Evolutionary conservation across 2,888 invertebrate species (phyloP).

Genomic region (Alloscopus bannaensis): DNA sequence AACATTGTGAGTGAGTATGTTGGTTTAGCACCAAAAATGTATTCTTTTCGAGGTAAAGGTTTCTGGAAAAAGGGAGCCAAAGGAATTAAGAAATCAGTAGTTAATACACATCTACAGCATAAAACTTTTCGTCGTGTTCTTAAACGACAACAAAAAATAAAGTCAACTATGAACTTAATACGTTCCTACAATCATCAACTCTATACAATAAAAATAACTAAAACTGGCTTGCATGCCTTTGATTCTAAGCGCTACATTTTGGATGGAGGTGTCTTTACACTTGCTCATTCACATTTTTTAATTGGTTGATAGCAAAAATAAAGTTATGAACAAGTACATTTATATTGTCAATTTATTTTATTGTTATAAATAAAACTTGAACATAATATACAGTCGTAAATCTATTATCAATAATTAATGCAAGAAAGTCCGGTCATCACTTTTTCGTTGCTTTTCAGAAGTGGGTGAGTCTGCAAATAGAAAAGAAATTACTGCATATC

Average conservation of each 20-base stretch:
- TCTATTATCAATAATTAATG: too few species aligned
- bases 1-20: constrained; percentile 66
- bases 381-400: too few species aligned
- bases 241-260: constrained; percentile 61
- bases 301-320: constrained; percentile 20
- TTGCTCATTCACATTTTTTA: constrained; percentile 47
- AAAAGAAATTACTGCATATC: too few species aligned
- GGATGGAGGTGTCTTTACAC: constrained; percentile 42
- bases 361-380: too few species aligned
- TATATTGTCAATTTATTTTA: too few species aligned
- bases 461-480: too few species aligned
- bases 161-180: constrained; percentile 22
- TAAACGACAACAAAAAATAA: constrained; percentile 20
- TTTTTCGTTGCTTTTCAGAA: too few species aligned
- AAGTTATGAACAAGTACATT: neutral
- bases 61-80: constrained; percentile 59
- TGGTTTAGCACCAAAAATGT: constrained; percentile 66
- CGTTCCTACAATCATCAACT: constrained; percentile 40
- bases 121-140: constrained; percentile 29
- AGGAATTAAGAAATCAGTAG: constrained; percentile 43
- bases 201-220: constrained; percentile 29
- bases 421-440: too few species aligned
- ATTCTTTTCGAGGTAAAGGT: constrained; percentile 27
- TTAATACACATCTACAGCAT: constrained; percentile 24
- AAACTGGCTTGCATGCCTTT: constrained; percentile 48